Evolutionary conservation across 2,888 invertebrate species (phyloP).

Genomic region (Byasa hedistus): DNA sequence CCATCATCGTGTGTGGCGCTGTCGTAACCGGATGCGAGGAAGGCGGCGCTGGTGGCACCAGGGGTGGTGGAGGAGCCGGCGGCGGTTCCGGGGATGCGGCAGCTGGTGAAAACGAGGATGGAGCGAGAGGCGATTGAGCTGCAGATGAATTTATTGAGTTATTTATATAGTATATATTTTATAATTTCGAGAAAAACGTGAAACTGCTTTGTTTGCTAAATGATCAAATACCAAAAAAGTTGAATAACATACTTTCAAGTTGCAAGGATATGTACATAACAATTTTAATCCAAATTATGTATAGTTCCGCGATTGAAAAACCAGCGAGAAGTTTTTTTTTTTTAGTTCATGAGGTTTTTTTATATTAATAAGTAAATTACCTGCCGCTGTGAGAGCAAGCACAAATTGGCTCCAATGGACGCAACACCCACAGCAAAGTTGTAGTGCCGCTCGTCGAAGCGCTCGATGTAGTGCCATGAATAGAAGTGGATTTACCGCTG

Average conservation of each 20-base stretch:
- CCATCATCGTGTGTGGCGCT: conserved; percentile 79
- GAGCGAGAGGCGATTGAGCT: conserved; percentile 81
- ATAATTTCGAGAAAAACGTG: background rate
- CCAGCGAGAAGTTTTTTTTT: too few relatives aligned
- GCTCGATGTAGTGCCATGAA: conserved; percentile 89
- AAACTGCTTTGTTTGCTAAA: too few relatives aligned
- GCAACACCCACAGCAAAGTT: conserved; percentile 88
- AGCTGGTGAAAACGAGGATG: conserved; percentile 78
- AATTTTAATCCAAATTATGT: too few relatives aligned
- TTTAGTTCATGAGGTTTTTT: background rate
- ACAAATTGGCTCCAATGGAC: conserved; percentile 82
- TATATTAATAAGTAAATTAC: conserved; percentile 43
- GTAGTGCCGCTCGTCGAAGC: conserved; percentile 84
- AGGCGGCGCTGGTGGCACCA: conserved; percentile 60
- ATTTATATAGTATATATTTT: background rate
- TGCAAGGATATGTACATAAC: too few relatives aligned
- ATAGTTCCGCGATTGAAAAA: too few relatives aligned
- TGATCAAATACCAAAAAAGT: too few relatives aligned
- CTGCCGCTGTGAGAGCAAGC: conserved; percentile 74
- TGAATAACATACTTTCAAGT: too few relatives aligned
- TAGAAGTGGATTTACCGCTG: conserved; percentile 90
- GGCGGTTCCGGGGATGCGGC: conserved; percentile 82
- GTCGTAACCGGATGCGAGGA: conserved; percentile 57
- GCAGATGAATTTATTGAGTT: conserved; percentile 33
- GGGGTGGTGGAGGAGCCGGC: conserved; percentile 79